Evolutionary conservation across 2,888 invertebrate species (phyloP).

Genomic region (Helleia helle): DNA sequence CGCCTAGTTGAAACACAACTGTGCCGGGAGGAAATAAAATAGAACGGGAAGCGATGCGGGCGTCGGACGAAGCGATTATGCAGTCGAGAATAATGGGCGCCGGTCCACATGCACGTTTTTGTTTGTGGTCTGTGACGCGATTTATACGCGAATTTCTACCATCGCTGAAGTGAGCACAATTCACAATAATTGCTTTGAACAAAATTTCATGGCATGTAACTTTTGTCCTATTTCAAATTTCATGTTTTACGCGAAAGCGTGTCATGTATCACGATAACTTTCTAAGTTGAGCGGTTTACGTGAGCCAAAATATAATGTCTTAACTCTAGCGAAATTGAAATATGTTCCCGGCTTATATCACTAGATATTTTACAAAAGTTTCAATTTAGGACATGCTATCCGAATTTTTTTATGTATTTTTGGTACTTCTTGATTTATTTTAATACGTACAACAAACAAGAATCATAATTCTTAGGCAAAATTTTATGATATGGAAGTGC

Average conservation of each 20-base stretch:
- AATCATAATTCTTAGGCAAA: too few species aligned
- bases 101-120: conserved; percentile 73
- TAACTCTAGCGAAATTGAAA: conserved; percentile 1
- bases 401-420: too few species aligned
- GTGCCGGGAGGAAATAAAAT: conserved; percentile 70
- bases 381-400: not conserved
- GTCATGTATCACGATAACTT: conserved; percentile 17
- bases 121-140: conserved; percentile 74
- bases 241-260: conserved; percentile 25
- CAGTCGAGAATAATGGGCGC: conserved; percentile 73
- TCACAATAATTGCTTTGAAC: conserved; percentile 70
- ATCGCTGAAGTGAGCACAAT: conserved; percentile 69
- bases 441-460: too few species aligned
- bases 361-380: not conserved
- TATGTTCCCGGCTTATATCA: conserved; percentile 1
- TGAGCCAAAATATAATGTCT: conserved; percentile 11
- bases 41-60: conserved; percentile 71
- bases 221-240: conserved; percentile 39
- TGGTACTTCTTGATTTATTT: too few species aligned
- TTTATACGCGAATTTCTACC: conserved; percentile 71
- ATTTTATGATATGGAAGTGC: too few species aligned
- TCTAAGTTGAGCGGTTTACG: not conserved
- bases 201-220: conserved; percentile 52
- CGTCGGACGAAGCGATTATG: conserved; percentile 74
- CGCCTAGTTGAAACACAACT: conserved; percentile 66